phyloP scores from a whole-genome alignment of 2,797 vertebrate genomes.

The Tenualosa ilisha region DNA sequence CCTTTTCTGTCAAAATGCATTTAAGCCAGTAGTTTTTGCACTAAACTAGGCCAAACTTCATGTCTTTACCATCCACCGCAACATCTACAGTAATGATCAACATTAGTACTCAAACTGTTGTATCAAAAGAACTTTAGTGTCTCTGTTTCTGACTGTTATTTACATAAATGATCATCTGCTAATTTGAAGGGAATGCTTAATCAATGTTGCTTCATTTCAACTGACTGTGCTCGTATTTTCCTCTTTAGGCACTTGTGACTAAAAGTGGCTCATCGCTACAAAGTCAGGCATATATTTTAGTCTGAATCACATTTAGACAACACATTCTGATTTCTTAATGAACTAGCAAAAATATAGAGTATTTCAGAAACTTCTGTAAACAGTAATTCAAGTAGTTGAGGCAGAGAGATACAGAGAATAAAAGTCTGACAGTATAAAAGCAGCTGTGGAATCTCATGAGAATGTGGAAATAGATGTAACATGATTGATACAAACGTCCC shows the following conservation, averaged over 20 bases:
- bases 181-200: constrained; percentile 14
- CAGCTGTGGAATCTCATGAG: constrained; percentile 27
- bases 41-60: constrained; percentile 21
- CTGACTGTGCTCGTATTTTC: background rate
- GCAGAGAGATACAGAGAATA: background rate
- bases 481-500: constrained; percentile 21
- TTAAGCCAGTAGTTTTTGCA: constrained; percentile 13
- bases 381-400: constrained; percentile 19
- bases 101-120: background rate
- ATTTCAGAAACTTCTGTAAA: constrained; percentile 17
- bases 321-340: background rate
- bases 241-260: background rate
- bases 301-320: background rate
- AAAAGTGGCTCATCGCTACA: background rate
- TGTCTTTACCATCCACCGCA: background rate
- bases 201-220: background rate
- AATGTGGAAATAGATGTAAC: constrained; percentile 30
- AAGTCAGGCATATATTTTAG: background rate
- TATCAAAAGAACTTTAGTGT: background rate
- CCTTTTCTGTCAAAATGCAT: background rate
- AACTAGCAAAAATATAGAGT: constrained; percentile 3
- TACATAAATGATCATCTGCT: background rate
- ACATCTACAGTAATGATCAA: background rate
- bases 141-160: constrained; percentile 9
- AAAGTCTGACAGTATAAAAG: background rate